Conservation (phyloP, 2,797 vertebrate species). For the Cossypha polioptera region DNA sequence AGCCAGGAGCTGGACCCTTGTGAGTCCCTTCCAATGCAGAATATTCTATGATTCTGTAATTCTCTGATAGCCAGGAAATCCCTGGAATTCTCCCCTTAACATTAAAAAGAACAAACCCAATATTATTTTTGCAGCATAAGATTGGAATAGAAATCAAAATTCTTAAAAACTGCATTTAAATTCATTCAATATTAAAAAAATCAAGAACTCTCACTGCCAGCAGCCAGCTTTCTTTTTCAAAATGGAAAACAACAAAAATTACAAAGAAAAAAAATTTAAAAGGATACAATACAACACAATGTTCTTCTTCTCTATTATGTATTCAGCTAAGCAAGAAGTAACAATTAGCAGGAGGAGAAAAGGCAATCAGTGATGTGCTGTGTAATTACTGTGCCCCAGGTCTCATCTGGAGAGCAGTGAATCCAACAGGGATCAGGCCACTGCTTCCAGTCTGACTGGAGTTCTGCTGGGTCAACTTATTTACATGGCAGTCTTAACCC, state of each 20-base stretch:
- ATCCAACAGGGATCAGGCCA: not conserved
- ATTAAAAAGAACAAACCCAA: not conserved
- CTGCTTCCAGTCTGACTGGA: not conserved
- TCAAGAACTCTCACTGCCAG: not conserved
- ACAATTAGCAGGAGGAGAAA: not conserved
- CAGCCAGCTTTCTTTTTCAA: not conserved
- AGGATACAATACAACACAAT: not conserved
- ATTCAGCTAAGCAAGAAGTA: not conserved
- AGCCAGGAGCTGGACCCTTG: not conserved
- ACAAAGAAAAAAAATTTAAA: not conserved
- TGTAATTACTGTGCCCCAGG: not conserved
- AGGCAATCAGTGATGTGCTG: not conserved
- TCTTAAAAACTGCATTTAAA: not conserved
- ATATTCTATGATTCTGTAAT: too few species aligned
- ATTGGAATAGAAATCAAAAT: not conserved
- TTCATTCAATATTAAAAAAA: not conserved
- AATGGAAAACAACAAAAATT: not conserved
- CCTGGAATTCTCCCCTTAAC: not conserved
- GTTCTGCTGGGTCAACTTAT: not conserved
- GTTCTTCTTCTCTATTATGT: not conserved
- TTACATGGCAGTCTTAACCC: not conserved
- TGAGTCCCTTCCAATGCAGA: not conserved
- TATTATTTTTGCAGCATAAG: not conserved
- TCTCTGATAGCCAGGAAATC: not conserved
- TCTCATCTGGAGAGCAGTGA: not conserved